phyloP scores from a whole-genome alignment of 2,888 invertebrate genomes.

The Marasmarcha lunaedactyla region DNA sequence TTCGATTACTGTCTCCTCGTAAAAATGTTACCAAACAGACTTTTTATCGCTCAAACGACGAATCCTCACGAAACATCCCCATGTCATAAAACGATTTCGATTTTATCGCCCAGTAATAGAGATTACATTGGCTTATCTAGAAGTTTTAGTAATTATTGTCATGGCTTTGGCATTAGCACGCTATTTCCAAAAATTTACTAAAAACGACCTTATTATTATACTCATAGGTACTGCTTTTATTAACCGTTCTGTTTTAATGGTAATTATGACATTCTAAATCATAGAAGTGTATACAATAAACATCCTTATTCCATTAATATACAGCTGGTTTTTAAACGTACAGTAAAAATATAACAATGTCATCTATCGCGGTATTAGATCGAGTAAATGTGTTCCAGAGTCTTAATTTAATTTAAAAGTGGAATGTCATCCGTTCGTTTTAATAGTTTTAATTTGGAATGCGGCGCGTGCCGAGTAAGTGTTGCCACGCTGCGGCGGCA shows the following conservation, averaged over 20 bases:
- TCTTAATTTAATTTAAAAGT: slow-evolving; percentile 65
- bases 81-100: slow-evolving; percentile 53
- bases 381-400: slow-evolving; percentile 22
- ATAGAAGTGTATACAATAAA: no score
- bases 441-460: slow-evolving; percentile 17
- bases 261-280: no score
- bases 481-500: slow-evolving; percentile 48
- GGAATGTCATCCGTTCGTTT: slow-evolving; percentile 8
- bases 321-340: background rate
- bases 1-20: slow-evolving; percentile 58
- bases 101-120: slow-evolving; percentile 56
- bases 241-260: no score
- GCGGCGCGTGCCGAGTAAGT: slow-evolving; percentile 45
- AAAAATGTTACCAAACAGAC: slow-evolving; percentile 56
- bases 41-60: slow-evolving; percentile 45
- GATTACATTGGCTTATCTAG: slow-evolving; percentile 57
- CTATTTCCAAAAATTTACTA: slow-evolving; percentile 23
- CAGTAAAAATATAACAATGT: background rate
- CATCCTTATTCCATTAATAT: no score
- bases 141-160: slow-evolving; percentile 49
- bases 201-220: slow-evolving; percentile 27
- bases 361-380: slow-evolving; percentile 1
- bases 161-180: slow-evolving; percentile 36
- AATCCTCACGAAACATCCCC: slow-evolving; percentile 36
- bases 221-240: no score